A percentile compares a stretch with the other conserved stretches of the same genome.
These are phyloP conservation scores for Sebastes diaconus DNA, from an alignment of 2,797 vertebrate species.

Conservation along the genomic window DNA sequence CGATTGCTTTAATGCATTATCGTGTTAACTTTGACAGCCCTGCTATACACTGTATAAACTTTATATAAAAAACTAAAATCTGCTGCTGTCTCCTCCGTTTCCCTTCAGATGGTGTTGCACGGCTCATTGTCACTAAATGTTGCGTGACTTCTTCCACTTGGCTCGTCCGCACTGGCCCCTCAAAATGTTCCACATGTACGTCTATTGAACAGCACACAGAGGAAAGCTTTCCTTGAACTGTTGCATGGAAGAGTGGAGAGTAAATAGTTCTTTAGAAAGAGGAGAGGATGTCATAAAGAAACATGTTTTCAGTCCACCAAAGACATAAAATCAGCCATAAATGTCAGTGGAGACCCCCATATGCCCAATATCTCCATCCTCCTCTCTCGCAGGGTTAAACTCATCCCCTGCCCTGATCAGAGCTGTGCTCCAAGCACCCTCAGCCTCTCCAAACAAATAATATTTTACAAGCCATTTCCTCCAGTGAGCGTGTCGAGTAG, in stretches of 20 bases:
- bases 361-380: background rate
- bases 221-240: conserved; percentile 39
- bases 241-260: conserved; percentile 25
- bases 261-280: conserved; percentile 59
- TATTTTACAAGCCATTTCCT: conserved; percentile 75
- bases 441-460: conserved; percentile 73
- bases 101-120: conserved; percentile 26
- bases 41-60: background rate
- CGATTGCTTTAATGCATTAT: too few species aligned
- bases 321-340: conserved; percentile 27
- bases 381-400: background rate
- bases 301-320: conserved; percentile 1
- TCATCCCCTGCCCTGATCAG: conserved; percentile 27
- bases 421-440: conserved; percentile 44
- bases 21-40: too few species aligned
- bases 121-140: conserved; percentile 69
- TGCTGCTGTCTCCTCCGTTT: background rate
- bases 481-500: conserved; percentile 50
- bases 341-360: background rate
- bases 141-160: conserved; percentile 65
- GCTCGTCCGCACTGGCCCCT: conserved; percentile 31
- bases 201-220: conserved; percentile 41
- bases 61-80: background rate
- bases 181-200: conserved; percentile 52
- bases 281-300: conserved; percentile 39